Conservation (phyloP, 2,797 vertebrate genomes). For the Falco columbarius region DNA sequence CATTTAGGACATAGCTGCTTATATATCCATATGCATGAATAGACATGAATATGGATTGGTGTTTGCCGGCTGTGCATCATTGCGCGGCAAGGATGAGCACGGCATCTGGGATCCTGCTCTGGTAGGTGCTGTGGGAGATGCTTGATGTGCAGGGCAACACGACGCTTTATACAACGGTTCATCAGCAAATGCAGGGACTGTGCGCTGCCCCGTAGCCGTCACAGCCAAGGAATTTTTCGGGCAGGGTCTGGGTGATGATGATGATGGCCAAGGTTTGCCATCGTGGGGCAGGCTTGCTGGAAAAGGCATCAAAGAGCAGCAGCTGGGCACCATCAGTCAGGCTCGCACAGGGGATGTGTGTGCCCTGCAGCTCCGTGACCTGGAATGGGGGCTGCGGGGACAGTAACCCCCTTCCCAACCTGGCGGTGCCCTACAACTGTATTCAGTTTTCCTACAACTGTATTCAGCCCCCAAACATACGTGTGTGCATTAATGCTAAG, state of each 20-base stretch:
- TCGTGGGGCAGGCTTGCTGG: fast-evolving
- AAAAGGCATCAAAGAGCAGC: not conserved
- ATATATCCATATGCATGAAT: not conserved
- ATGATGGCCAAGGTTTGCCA: fast-evolving
- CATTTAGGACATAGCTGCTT: fast-evolving
- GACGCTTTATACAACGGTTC: fast-evolving
- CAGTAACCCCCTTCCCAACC: not conserved
- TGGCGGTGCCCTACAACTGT: not conserved
- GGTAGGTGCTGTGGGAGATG: not conserved
- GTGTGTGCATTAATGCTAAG: not conserved
- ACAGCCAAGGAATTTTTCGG: not conserved
- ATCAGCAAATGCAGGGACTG: not conserved
- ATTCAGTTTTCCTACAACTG: not conserved
- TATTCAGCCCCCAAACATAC: fast-evolving
- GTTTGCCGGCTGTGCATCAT: not conserved
- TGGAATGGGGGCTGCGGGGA: not conserved
- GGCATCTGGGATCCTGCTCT: not conserved
- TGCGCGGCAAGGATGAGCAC: not conserved
- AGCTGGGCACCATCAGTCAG: not conserved
- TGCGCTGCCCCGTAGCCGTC: not conserved
- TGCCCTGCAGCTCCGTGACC: too few species aligned
- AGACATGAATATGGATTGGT: not conserved
- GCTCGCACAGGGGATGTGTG: fast-evolving
- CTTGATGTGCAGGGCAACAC: fast-evolving
- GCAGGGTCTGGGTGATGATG: not conserved